A percentile compares a stretch with the other conserved stretches of the same genome.
Evolutionary conservation across 2,888 invertebrate species (phyloP).

Genomic region (Xestia ashworthii): DNA sequence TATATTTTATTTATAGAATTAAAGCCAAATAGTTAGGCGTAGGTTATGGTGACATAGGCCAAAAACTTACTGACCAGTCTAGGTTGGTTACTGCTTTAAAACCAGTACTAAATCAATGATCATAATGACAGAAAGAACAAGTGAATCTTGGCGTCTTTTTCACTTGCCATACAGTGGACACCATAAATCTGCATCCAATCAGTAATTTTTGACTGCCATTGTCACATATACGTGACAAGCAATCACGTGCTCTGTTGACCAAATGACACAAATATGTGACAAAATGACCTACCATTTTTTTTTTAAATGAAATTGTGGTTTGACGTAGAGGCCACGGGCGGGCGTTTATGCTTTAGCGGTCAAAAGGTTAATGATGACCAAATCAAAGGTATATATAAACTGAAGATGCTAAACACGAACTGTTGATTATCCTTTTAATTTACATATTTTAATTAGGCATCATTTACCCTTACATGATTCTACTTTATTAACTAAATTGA

Average conservation of each 20-base stretch:
- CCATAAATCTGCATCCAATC: neutral
- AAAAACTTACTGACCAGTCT: neutral
- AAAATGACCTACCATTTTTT: too few species aligned
- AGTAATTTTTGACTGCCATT: too few species aligned
- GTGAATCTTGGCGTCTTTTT: neutral
- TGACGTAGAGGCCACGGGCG: too few species aligned
- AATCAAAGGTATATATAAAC: neutral
- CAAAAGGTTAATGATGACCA: neutral
- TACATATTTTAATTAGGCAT: slow-evolving; percentile 9
- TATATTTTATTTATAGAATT: neutral
- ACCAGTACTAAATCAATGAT: neutral
- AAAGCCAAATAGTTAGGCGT: neutral
- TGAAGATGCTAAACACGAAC: too few species aligned
- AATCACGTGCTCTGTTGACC: too few species aligned
- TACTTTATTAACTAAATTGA: slow-evolving; percentile 22
- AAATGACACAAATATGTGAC: too few species aligned
- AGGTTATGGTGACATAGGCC: too few species aligned
- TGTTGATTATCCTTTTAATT: neutral
- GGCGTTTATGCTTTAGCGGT: too few species aligned
- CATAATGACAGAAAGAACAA: neutral
- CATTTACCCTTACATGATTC: neutral
- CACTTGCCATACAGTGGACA: neutral
- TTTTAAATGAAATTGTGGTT: too few species aligned
- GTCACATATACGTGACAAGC: too few species aligned
- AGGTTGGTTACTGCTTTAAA: neutral